Percentiles rank a stretch among this genome's conserved stretches.
These are phyloP conservation scores for Percopsis omiscomaycus DNA, from an alignment of 2,797 vertebrate genomes.

Conservation along the genomic window DNA sequence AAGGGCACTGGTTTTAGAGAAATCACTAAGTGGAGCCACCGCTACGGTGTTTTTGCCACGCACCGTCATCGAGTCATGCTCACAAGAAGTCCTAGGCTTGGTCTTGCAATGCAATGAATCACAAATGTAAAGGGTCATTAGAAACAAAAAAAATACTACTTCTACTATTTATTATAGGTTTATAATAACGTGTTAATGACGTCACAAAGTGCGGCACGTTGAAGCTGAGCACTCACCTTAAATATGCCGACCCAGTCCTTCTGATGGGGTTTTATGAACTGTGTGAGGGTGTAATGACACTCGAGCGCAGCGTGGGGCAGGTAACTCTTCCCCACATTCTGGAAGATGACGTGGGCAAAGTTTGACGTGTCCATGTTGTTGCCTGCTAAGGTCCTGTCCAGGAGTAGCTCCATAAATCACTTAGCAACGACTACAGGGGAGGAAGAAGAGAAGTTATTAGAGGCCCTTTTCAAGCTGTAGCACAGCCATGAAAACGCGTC, in stretches of 20 bases:
- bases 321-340: slow-evolving; percentile 98
- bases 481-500: too few species aligned
- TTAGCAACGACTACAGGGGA: slow-evolving; percentile 62
- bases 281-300: slow-evolving; percentile 95
- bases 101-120: not conserved
- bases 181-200: not conserved
- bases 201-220: not conserved
- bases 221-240: slow-evolving; percentile 81
- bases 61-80: not conserved
- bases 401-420: slow-evolving; percentile 84
- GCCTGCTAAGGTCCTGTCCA: slow-evolving; percentile 79
- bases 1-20: not conserved
- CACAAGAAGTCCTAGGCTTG: not conserved
- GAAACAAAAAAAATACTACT: not conserved
- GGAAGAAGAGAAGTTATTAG: slow-evolving; percentile 8
- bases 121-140: slow-evolving; percentile 1
- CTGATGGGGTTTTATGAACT: slow-evolving; percentile 92
- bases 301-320: slow-evolving; percentile 93
- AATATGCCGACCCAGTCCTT: slow-evolving; percentile 99
- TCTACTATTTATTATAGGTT: not conserved
- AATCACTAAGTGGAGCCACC: not conserved
- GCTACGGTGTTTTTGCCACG: not conserved
- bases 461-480: too few species aligned
- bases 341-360: slow-evolving; percentile 99
- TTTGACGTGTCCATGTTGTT: slow-evolving; percentile 91